Conservation (phyloP, 2,888 invertebrate species). For the Apocheima hispidaria region DNA sequence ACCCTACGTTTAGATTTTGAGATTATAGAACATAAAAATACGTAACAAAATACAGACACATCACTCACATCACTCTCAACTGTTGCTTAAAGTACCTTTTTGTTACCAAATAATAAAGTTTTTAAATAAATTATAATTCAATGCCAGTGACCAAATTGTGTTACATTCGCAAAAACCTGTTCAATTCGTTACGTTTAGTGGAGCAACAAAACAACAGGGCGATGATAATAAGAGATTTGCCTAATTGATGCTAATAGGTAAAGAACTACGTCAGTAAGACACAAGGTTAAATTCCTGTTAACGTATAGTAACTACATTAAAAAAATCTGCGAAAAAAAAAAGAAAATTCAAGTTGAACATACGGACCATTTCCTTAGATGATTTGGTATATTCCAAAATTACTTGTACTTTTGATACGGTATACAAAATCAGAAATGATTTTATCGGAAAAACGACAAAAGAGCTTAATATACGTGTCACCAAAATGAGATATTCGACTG, state of each 20-base stretch:
- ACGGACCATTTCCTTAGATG: background rate
- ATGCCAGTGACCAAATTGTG: constrained; percentile 2
- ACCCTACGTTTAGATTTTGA: too few relatives aligned
- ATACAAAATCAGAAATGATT: background rate
- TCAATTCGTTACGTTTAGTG: constrained; percentile 11
- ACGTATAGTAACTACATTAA: background rate
- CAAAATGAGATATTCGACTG: constrained; percentile 15
- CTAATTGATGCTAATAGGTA: constrained; percentile 26
- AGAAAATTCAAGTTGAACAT: background rate
- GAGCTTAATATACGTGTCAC: constrained; percentile 13
- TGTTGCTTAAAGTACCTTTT: too few relatives aligned
- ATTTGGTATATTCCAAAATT: background rate
- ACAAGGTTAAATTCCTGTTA: constrained; percentile 25
- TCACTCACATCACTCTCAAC: background rate
- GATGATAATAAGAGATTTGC: constrained; percentile 23
- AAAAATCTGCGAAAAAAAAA: background rate
- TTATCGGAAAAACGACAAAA: constrained; percentile 5
- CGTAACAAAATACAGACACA: background rate
- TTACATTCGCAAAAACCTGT: constrained; percentile 7
- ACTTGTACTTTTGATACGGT: background rate
- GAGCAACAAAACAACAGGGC: constrained; percentile 13
- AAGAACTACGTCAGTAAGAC: constrained; percentile 11
- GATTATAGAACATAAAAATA: too few relatives aligned
- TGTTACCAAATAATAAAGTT: background rate
- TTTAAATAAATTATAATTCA: background rate